phyloP scores from a whole-genome alignment of 2,113 vertebrate genomes.

The Trinectes maculatus region DNA sequence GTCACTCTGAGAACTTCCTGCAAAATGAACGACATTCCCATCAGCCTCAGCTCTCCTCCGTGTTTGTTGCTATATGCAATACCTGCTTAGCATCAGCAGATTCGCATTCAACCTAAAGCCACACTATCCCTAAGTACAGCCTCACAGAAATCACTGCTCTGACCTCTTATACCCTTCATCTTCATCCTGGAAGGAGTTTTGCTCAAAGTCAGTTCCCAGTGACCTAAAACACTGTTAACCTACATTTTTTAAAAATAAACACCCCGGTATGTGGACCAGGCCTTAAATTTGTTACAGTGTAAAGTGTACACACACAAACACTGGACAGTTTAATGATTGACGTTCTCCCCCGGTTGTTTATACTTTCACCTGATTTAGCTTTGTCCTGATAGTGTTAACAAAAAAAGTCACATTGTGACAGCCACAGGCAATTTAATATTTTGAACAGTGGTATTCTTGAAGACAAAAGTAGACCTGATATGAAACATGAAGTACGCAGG shows the following conservation, averaged over 20 bases:
- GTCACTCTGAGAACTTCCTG: background rate
- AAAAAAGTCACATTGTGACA: background rate
- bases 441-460: background rate
- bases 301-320: background rate
- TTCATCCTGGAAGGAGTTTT: background rate
- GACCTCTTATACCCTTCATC: background rate
- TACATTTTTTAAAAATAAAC: too few species aligned
- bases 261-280: background rate
- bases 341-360: background rate
- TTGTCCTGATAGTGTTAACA: background rate
- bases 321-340: constrained; percentile 32
- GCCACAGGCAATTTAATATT: background rate
- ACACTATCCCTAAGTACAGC: background rate
- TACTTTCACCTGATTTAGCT: background rate
- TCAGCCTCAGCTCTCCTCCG: background rate
- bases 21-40: background rate
- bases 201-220: background rate
- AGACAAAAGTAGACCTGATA: constrained; percentile 7
- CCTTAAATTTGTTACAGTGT: background rate
- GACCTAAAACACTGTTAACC: too few species aligned
- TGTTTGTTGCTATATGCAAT: background rate
- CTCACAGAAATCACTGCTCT: background rate
- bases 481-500: background rate
- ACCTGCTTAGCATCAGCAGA: background rate
- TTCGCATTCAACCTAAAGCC: background rate